A percentile compares a stretch with the other conserved stretches of the same genome.
phyloP scores from a whole-genome alignment of 2,888 invertebrate genomes.

The Drosophila buzzatii region DNA sequence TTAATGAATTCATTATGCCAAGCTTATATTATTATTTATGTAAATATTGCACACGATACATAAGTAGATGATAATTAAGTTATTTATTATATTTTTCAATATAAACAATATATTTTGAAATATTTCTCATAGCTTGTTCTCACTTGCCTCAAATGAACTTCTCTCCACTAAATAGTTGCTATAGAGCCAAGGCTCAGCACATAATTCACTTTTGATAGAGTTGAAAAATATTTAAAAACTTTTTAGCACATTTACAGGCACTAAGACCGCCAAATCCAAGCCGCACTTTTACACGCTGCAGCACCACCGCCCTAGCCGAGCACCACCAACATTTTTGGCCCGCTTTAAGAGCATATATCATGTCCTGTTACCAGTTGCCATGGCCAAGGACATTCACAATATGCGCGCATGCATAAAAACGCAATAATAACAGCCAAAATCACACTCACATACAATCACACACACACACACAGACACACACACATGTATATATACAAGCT shows the following conservation, averaged over 20 bases:
- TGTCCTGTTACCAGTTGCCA: conserved; percentile 59
- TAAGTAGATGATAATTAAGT: too few relatives aligned
- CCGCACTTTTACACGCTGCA: conserved; percentile 23
- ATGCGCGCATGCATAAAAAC: conserved; percentile 80
- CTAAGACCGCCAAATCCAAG: conserved; percentile 39
- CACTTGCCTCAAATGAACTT: conserved; percentile 41
- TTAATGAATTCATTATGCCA: too few relatives aligned
- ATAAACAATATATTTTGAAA: neutral
- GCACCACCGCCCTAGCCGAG: neutral
- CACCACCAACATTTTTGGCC: conserved; percentile 32
- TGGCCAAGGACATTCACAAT: conserved; percentile 80
- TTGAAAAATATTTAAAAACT: conserved; percentile 66
- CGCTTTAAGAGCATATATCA: conserved; percentile 76
- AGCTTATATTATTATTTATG: too few relatives aligned
- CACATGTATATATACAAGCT: neutral
- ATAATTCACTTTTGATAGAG: conserved; percentile 68
- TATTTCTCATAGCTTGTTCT: neutral
- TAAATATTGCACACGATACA: too few relatives aligned
- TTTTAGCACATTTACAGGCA: conserved; percentile 53
- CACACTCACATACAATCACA: conserved; percentile 15
- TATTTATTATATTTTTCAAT: neutral
- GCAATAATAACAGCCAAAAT: conserved; percentile 71
- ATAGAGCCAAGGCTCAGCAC: conserved; percentile 24
- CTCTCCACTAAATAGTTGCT: conserved; percentile 3
- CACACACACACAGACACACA: conserved; percentile 1